phyloP scores from a whole-genome alignment of 2,113 vertebrate species.

The Pyrgilauda ruficollis region DNA sequence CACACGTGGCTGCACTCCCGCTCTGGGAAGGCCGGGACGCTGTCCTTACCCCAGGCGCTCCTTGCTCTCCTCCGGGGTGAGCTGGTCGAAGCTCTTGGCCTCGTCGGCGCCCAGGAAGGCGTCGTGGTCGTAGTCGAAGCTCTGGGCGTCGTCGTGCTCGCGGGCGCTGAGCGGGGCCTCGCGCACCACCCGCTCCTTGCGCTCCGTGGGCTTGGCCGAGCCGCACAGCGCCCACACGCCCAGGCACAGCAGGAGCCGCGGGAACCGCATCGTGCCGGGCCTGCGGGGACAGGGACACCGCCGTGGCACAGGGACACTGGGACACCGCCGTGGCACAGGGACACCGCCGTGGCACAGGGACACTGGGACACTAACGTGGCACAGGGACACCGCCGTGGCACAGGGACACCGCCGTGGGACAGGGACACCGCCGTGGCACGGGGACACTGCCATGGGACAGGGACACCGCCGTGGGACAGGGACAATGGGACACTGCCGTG shows the following conservation, averaged over 20 bases:
- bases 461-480: neutral
- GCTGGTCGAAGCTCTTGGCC: conserved; percentile 87
- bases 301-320: too few relatives aligned
- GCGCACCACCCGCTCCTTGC: conserved; percentile 84
- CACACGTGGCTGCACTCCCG: fast-evolving
- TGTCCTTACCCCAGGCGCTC: conserved; percentile 88
- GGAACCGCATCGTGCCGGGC: neutral
- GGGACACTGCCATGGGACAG: neutral
- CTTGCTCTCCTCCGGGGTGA: conserved; percentile 90
- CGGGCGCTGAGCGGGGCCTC: conserved; percentile 83
- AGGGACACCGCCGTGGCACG: too few relatives aligned
- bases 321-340: too few relatives aligned
- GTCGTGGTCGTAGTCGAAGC: conserved; percentile 97
- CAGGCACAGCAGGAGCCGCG: conserved; percentile 74
- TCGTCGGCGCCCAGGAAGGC: conserved; percentile 88
- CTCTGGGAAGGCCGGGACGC: fast-evolving
- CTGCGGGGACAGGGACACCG: neutral
- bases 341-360: neutral
- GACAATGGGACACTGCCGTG: neutral
- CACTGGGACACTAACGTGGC: fast-evolving
- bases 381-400: neutral
- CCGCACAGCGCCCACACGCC: conserved; percentile 75
- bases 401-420: too few relatives aligned
- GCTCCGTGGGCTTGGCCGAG: conserved; percentile 87
- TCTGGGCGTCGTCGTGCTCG: conserved; percentile 85